phyloP scores from a whole-genome alignment of 2,888 invertebrate species.

The Cosmopolites sordidus region DNA sequence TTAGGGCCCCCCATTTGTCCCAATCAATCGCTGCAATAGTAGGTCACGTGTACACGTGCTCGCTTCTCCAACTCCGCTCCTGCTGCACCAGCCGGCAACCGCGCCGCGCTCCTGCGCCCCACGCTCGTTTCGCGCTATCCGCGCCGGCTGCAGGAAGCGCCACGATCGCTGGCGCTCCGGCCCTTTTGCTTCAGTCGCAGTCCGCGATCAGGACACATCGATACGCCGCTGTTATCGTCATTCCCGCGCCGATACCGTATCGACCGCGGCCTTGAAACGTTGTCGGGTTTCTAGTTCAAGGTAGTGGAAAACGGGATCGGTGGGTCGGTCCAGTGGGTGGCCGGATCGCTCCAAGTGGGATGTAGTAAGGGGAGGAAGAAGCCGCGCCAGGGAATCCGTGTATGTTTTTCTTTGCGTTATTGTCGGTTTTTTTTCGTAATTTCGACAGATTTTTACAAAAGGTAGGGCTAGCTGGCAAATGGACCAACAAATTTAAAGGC shows the following conservation, averaged over 20 bases:
- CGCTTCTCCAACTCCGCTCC: conserved; percentile 7
- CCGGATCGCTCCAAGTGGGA: not conserved
- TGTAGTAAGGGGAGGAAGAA: not conserved
- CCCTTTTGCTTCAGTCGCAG: not conserved
- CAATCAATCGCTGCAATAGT: conserved; percentile 6
- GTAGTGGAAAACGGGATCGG: conserved; percentile 14
- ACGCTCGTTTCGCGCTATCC: conserved; percentile 27
- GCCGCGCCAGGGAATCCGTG: not conserved
- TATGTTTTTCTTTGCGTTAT: conserved; percentile 6
- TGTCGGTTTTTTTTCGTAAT: not conserved
- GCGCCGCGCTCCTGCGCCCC: conserved; percentile 33
- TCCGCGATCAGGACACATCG: not conserved
- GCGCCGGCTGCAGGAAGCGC: conserved; percentile 27
- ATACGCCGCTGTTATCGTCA: not conserved
- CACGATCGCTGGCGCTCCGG: not conserved
- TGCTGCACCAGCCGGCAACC: conserved; percentile 22
- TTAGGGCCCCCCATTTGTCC: no score
- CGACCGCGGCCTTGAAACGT: conserved; percentile 26
- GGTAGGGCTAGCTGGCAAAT: no score
- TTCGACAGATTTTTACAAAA: no score
- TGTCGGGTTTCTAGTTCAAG: conserved; percentile 25
- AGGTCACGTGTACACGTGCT: conserved; percentile 20
- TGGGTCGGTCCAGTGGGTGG: conserved; percentile 7
- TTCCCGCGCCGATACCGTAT: conserved; percentile 11
- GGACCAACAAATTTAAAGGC: no score